Evolutionary conservation across 1,140 invertebrate species (phyloP).

Genomic region (Rhagoletis pomonella): DNA sequence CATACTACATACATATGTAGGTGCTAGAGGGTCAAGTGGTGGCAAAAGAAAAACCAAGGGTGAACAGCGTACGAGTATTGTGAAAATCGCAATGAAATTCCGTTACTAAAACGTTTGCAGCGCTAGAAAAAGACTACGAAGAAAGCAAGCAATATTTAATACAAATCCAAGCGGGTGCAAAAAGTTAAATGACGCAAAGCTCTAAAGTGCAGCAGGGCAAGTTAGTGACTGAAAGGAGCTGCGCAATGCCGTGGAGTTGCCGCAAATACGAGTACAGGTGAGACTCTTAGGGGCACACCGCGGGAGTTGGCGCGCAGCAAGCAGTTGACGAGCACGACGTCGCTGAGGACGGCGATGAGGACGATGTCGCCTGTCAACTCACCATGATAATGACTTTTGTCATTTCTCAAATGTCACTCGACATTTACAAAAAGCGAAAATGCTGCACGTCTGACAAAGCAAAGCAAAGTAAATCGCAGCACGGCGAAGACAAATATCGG

Average conservation of each 20-base stretch:
- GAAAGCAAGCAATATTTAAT: constrained; percentile 10
- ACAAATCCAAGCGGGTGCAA: constrained; percentile 26
- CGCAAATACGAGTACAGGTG: background rate
- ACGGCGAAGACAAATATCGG: constrained; percentile 18
- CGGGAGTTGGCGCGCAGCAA: background rate
- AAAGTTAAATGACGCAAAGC: constrained; percentile 42
- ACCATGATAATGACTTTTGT: constrained; percentile 54
- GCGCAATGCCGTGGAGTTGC: background rate
- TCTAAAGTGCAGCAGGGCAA: background rate
- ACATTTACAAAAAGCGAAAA: constrained; percentile 10
- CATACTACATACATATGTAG: background rate
- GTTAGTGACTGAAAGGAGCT: background rate
- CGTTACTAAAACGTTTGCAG: background rate
- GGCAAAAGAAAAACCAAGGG: background rate
- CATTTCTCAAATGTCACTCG: constrained; percentile 54
- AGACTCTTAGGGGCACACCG: background rate
- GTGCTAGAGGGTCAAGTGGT: constrained; percentile 17
- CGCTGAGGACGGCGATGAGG: background rate
- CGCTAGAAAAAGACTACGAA: background rate
- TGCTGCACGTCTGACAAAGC: background rate
- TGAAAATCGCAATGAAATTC: constrained; percentile 41
- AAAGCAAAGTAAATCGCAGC: background rate
- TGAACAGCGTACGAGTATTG: background rate
- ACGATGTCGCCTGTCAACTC: constrained; percentile 44
- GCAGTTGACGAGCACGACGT: too few relatives aligned